Conservation (phyloP, 2,113 vertebrate species). For the Cochlearius cochlearius region DNA sequence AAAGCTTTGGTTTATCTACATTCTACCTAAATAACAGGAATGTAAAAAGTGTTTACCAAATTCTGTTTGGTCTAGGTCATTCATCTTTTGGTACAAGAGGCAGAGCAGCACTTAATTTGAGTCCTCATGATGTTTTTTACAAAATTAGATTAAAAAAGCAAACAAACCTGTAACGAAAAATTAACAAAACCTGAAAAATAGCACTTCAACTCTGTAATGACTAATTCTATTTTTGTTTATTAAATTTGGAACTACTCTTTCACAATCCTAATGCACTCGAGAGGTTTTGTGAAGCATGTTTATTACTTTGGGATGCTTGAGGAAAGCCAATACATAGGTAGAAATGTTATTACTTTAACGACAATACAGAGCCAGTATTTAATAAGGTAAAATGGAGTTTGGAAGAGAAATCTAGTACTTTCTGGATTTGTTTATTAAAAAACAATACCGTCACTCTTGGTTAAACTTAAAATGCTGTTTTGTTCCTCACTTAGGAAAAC, state of each 20-base stretch:
- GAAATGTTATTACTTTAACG: background rate
- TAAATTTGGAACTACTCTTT: background rate
- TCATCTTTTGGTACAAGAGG: background rate
- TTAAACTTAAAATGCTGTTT: background rate
- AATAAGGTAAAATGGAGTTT: background rate
- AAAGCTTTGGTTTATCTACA: background rate
- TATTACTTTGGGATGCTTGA: background rate
- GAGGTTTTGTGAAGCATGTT: background rate
- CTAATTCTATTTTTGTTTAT: background rate
- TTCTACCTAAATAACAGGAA: background rate
- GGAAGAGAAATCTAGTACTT: background rate
- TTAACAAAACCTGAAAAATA: background rate
- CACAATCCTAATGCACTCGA: background rate
- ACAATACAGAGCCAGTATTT: background rate
- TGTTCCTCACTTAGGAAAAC: conserved; percentile 83
- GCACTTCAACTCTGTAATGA: background rate
- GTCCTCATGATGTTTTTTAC: background rate
- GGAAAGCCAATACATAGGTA: background rate
- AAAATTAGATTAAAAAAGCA: background rate
- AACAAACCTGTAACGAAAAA: background rate
- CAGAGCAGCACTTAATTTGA: background rate
- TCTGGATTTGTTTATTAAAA: background rate
- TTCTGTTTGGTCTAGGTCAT: background rate
- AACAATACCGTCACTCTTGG: background rate
- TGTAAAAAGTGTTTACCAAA: background rate